Evolutionary conservation across 2,888 invertebrate species (phyloP).

Genomic region (Cactoblastis cactorum): DNA sequence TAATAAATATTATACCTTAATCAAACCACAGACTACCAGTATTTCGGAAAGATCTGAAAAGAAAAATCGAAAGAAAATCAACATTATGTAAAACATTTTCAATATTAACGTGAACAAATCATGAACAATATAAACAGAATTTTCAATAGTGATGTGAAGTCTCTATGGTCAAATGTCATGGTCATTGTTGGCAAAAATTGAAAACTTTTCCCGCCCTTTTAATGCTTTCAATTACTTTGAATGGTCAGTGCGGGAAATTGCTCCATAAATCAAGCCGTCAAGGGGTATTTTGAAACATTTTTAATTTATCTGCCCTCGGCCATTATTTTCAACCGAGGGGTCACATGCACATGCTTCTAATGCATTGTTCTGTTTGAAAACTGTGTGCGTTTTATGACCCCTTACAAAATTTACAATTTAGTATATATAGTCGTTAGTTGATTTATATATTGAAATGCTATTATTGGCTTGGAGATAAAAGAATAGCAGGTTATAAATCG

Average conservation of each 20-base stretch:
- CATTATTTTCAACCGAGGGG: slow-evolving; percentile 73
- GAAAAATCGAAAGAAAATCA: too few species aligned
- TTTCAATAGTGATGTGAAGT: too few species aligned
- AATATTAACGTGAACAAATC: too few species aligned
- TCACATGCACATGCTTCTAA: slow-evolving; percentile 51
- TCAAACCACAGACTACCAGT: too few species aligned
- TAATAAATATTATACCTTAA: too few species aligned
- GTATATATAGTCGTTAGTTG: background rate
- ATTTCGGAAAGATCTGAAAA: too few species aligned
- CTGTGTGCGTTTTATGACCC: slow-evolving; percentile 67
- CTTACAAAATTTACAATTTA: slow-evolving; percentile 39
- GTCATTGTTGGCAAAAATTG: slow-evolving; percentile 12
- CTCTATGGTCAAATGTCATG: background rate
- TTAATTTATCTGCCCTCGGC: slow-evolving; percentile 76
- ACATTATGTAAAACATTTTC: too few species aligned
- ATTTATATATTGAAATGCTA: too few species aligned
- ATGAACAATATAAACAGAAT: too few species aligned
- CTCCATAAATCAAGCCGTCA: slow-evolving; percentile 54
- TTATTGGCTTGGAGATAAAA: too few species aligned
- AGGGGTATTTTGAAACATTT: slow-evolving; percentile 75
- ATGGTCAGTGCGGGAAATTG: slow-evolving; percentile 26
- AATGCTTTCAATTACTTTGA: too few species aligned
- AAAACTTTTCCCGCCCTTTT: slow-evolving; percentile 34
- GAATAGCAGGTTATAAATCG: too few species aligned
- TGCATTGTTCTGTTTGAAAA: slow-evolving; percentile 44